Percentiles rank a stretch among this genome's conserved stretches.
Evolutionary conservation across 2,797 vertebrate species (phyloP).

Genomic region (Leptatherina wallacei): DNA sequence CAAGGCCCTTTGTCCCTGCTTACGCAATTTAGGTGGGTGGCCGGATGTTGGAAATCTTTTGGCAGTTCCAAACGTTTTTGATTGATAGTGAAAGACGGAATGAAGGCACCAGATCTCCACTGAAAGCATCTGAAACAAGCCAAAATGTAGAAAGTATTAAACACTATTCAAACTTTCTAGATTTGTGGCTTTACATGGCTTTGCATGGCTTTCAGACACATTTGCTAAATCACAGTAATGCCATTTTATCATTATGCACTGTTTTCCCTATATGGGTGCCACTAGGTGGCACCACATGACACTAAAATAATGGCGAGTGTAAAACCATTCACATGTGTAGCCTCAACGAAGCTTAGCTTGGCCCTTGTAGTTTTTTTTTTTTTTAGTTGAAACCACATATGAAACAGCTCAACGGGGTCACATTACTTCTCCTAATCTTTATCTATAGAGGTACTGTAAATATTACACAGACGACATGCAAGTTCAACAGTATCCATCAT

Average conservation of each 20-base stretch:
- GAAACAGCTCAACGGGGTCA: neutral
- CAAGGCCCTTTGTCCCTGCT: neutral
- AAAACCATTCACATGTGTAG: no score
- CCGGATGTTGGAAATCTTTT: neutral
- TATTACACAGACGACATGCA: neutral
- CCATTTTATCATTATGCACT: no score
- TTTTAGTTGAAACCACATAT: neutral
- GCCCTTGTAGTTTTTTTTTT: neutral
- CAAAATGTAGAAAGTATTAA: neutral
- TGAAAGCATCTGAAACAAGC: neutral
- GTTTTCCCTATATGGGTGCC: neutral
- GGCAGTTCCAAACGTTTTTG: neutral
- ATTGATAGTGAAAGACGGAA: neutral
- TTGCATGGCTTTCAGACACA: slow-evolving; percentile 16
- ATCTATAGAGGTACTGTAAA: neutral
- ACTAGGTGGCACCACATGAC: slow-evolving; percentile 68
- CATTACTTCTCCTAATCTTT: neutral
- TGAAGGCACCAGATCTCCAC: neutral
- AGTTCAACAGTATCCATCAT: neutral
- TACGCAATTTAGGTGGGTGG: neutral
- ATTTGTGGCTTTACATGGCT: no score
- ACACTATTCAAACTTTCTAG: neutral
- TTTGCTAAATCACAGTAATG: slow-evolving; percentile 12
- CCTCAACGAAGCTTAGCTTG: neutral
- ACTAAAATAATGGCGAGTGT: slow-evolving; percentile 12